Evolutionary conservation across 2,888 invertebrate genomes (phyloP).

Genomic region (Nebria salina): DNA sequence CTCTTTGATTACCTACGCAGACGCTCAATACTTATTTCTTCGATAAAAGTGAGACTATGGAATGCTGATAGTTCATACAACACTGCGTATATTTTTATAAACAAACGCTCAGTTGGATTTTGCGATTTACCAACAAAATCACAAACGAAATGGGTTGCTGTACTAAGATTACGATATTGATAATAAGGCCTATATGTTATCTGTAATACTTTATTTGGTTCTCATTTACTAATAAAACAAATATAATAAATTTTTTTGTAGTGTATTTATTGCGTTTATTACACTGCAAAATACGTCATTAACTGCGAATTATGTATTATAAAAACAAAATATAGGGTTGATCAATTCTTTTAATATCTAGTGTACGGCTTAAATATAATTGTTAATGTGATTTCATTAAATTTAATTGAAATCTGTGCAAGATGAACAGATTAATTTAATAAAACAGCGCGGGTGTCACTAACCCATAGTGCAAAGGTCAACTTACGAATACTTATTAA

Average conservation of each 20-base stretch:
- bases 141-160: neutral
- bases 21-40: neutral
- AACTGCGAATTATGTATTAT: too few relatives aligned
- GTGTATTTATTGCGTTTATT: too few relatives aligned
- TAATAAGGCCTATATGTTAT: neutral
- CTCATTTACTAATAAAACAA: neutral
- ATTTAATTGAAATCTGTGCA: neutral
- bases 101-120: neutral
- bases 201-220: neutral
- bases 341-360: neutral
- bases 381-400: neutral
- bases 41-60: neutral
- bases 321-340: too few relatives aligned
- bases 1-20: neutral
- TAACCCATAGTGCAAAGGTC: neutral
- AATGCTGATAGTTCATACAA: neutral
- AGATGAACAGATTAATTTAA: neutral
- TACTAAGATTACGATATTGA: neutral
- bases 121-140: neutral
- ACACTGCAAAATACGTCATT: too few relatives aligned
- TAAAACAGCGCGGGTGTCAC: neutral
- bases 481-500: neutral
- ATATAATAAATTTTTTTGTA: neutral
- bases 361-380: neutral
- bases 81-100: neutral